Conservation (phyloP, 2,797 vertebrate genomes). For the Peromyscus attwateri region DNA sequence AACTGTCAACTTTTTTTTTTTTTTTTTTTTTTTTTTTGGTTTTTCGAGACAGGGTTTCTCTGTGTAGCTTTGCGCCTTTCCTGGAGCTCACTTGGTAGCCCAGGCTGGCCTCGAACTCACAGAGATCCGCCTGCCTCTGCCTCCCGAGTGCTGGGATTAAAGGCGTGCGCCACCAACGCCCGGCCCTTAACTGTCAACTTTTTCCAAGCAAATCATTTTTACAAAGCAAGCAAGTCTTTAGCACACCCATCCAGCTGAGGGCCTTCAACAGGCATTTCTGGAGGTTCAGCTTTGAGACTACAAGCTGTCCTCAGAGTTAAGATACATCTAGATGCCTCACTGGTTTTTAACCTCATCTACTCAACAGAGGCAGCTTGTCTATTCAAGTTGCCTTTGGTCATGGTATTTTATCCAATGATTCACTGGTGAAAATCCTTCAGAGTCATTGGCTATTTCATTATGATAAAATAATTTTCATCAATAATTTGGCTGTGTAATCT, state of each 20-base stretch:
- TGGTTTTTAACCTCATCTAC: conserved; percentile 29
- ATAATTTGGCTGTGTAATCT: not conserved
- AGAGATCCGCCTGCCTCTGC: too few relatives aligned
- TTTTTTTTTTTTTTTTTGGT: too few relatives aligned
- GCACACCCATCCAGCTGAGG: not conserved
- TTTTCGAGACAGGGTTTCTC: too few relatives aligned
- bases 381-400: not conserved
- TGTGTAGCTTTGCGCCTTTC: too few relatives aligned
- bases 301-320: not conserved
- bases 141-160: too few relatives aligned
- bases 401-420: not conserved
- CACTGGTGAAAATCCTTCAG: not conserved
- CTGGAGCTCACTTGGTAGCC: too few relatives aligned
- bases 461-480: not conserved
- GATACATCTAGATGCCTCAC: conserved; percentile 11
- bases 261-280: not conserved
- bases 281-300: conserved; percentile 4
- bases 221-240: not conserved
- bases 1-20: conserved; percentile 1
- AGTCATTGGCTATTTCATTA: not conserved
- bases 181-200: not conserved
- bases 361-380: not conserved
- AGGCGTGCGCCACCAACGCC: too few relatives aligned
- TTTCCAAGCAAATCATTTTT: not conserved
- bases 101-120: too few relatives aligned